Percentiles rank a stretch among this genome's conserved stretches.
Evolutionary conservation across 1,140 invertebrate species (phyloP).

Genomic region (Platyura marginata): DNA sequence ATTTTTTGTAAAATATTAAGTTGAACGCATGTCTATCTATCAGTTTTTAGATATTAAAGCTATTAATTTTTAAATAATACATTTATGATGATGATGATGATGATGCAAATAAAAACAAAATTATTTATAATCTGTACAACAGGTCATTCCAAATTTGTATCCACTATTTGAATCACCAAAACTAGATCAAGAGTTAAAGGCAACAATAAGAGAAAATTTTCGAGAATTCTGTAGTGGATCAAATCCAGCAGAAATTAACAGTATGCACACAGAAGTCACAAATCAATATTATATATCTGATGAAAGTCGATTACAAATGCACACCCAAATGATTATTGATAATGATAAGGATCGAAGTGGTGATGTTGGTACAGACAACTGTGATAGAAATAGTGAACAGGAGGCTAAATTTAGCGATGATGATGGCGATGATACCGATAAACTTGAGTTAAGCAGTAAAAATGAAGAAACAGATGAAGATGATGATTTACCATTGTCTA

Average conservation of each 20-base stretch:
- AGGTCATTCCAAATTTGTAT: constrained; percentile 57
- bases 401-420: constrained; percentile 68
- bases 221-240: constrained; percentile 60
- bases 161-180: constrained; percentile 87
- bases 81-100: too few species aligned
- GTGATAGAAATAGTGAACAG: constrained; percentile 21
- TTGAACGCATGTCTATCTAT: too few species aligned
- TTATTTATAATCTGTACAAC: not conserved
- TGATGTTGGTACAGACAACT: constrained; percentile 8
- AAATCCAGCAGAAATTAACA: not conserved
- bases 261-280: not conserved
- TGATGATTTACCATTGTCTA: constrained; percentile 63
- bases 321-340: not conserved
- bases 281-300: not conserved
- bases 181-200: constrained; percentile 71
- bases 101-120: not conserved
- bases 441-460: constrained; percentile 25
- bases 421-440: constrained; percentile 64
- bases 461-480: constrained; percentile 67
- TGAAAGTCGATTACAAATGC: not conserved
- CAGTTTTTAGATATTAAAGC: too few species aligned
- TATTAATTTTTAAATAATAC: too few species aligned
- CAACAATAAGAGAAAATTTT: constrained; percentile 75
- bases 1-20: too few species aligned
- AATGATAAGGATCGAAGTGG: constrained; percentile 1